Percentiles rank a stretch among this genome's conserved stretches.
Evolutionary conservation across 2,888 invertebrate species (phyloP).

Genomic region (Halictus ligatus): DNA sequence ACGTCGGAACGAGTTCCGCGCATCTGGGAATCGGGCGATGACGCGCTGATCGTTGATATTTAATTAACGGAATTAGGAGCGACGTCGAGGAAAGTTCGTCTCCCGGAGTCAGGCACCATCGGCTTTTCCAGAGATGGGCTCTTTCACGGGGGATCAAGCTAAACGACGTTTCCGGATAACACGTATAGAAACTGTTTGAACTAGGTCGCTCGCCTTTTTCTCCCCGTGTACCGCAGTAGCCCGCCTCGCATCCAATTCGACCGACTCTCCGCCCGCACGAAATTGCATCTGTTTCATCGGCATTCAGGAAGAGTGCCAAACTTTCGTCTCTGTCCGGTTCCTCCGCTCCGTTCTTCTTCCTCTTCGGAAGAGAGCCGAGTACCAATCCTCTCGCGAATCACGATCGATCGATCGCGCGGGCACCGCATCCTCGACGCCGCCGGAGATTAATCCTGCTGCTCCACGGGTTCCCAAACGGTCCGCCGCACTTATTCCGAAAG

Average conservation of each 20-base stretch:
- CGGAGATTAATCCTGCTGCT: slow-evolving; percentile 1
- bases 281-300: slow-evolving; percentile 70
- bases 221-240: slow-evolving; percentile 44
- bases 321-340: slow-evolving; percentile 35
- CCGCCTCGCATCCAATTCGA: slow-evolving; percentile 55
- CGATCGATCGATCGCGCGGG: slow-evolving; percentile 3
- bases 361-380: not conserved
- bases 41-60: not conserved
- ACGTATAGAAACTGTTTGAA: slow-evolving; percentile 64
- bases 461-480: not conserved
- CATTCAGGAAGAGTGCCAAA: slow-evolving; percentile 64
- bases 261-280: slow-evolving; percentile 47
- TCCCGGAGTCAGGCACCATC: not conserved
- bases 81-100: not conserved
- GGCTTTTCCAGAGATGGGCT: slow-evolving; percentile 52
- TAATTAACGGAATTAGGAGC: slow-evolving; percentile 1
- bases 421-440: not conserved
- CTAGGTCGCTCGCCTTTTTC: slow-evolving; percentile 65
- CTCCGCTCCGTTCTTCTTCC: slow-evolving; percentile 20
- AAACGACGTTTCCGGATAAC: slow-evolving; percentile 49
- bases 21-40: not conserved
- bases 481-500: not conserved
- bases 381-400: not conserved
- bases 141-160: slow-evolving; percentile 58
- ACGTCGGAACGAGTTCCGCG: not conserved